A percentile compares a stretch with the other conserved stretches of the same genome.
Evolutionary conservation across 2,888 invertebrate species (phyloP).

Genomic region (Eilema depressum): DNA sequence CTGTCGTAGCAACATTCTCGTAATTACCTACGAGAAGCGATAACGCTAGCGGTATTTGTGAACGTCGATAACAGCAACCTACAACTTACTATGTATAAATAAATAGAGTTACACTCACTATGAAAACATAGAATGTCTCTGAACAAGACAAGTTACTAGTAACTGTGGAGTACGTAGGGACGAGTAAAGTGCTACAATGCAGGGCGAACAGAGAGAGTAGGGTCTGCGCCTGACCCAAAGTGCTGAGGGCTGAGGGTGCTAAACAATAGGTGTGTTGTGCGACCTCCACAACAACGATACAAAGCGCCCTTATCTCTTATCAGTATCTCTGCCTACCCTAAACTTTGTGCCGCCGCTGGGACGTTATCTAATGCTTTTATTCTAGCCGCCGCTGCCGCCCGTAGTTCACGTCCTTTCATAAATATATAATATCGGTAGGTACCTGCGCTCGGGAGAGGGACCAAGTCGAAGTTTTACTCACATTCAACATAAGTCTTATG

Average conservation of each 20-base stretch:
- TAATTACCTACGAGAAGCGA: background rate
- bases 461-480: background rate
- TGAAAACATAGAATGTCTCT: background rate
- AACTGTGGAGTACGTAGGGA: background rate
- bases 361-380: conserved; percentile 19
- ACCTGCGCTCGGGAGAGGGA: background rate
- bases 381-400: background rate
- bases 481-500: background rate
- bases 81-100: background rate
- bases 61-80: background rate
- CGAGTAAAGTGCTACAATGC: background rate
- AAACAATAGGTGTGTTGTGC: conserved; percentile 12
- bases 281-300: conserved; percentile 10
- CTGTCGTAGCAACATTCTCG: background rate
- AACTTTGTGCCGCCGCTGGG: conserved; percentile 14
- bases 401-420: conserved; percentile 3
- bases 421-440: conserved; percentile 6
- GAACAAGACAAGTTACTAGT: background rate
- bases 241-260: background rate
- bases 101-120: background rate
- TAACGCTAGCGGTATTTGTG: background rate
- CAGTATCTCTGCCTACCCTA: background rate
- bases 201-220: no score
- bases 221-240: background rate
- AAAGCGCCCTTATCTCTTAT: conserved; percentile 12